These are phyloP conservation scores for sheep (Ovis aries) DNA, from an alignment of 2,113 vertebrate genomes.

Conservation along the genomic window DNA sequence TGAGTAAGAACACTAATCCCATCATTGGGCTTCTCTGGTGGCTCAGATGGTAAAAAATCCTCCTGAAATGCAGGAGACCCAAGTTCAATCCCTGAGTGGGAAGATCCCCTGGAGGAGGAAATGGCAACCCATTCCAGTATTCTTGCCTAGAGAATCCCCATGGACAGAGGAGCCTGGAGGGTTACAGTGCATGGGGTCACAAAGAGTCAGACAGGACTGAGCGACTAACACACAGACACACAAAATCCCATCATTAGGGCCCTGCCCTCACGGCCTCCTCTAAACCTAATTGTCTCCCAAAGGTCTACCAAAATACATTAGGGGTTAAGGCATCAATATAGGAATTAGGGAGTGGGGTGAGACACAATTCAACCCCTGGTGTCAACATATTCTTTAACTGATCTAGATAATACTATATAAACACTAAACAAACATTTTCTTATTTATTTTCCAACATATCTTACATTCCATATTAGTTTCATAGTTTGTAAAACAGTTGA, in stretches of 20 bases:
- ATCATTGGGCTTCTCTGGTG: neutral
- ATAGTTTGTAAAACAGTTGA: neutral
- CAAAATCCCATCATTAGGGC: neutral
- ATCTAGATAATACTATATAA: neutral
- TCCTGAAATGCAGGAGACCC: neutral
- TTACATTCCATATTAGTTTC: neutral
- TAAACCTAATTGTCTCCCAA: neutral
- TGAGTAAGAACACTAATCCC: neutral
- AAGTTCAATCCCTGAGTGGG: neutral
- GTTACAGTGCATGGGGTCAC: neutral
- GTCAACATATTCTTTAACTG: neutral
- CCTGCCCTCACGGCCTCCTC: neutral
- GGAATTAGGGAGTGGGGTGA: neutral
- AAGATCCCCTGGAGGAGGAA: neutral
- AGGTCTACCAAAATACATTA: neutral
- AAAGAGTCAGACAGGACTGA: neutral
- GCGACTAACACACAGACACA: neutral
- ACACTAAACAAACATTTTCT: slow-evolving; percentile 4
- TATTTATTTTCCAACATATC: neutral
- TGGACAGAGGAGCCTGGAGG: neutral
- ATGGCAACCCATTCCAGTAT: neutral
- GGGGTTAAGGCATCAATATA: neutral
- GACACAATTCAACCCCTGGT: neutral
- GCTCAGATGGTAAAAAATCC: neutral
- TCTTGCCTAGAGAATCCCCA: neutral